Conservation (phyloP, 2,113 vertebrate species). For the Siniperca knerii region DNA sequence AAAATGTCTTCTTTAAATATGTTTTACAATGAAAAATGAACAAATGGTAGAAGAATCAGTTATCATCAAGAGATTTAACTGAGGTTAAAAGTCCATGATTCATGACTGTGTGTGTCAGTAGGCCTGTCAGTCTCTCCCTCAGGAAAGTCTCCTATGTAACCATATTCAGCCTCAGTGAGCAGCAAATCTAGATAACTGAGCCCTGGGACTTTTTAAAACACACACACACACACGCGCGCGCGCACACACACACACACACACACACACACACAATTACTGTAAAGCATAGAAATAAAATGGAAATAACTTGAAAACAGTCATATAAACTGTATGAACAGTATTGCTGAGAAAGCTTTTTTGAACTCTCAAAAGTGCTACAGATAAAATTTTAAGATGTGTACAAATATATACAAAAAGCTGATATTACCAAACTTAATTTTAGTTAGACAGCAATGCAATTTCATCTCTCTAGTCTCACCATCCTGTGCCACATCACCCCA, state of each 20-base stretch:
- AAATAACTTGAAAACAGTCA: neutral
- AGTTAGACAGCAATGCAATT: constrained; percentile 33
- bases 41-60: neutral
- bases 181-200: constrained; percentile 61
- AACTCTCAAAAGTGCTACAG: neutral
- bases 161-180: constrained; percentile 77
- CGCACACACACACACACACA: constrained; percentile 30
- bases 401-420: neutral
- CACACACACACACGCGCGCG: constrained; percentile 36
- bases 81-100: constrained; percentile 43
- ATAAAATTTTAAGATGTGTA: neutral
- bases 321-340: neutral
- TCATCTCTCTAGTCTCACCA: constrained; percentile 30
- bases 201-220: constrained; percentile 62
- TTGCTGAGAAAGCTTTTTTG: neutral
- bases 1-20: neutral
- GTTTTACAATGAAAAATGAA: neutral
- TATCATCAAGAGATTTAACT: constrained; percentile 31
- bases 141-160: constrained; percentile 55
- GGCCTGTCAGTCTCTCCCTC: constrained; percentile 61
- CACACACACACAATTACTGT: constrained; percentile 19
- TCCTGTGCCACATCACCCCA: constrained; percentile 46
- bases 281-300: constrained; percentile 22
- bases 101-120: constrained; percentile 42
- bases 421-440: constrained; percentile 19